phyloP scores from a whole-genome alignment of 2,113 vertebrate genomes.

The Alethe diademata region DNA sequence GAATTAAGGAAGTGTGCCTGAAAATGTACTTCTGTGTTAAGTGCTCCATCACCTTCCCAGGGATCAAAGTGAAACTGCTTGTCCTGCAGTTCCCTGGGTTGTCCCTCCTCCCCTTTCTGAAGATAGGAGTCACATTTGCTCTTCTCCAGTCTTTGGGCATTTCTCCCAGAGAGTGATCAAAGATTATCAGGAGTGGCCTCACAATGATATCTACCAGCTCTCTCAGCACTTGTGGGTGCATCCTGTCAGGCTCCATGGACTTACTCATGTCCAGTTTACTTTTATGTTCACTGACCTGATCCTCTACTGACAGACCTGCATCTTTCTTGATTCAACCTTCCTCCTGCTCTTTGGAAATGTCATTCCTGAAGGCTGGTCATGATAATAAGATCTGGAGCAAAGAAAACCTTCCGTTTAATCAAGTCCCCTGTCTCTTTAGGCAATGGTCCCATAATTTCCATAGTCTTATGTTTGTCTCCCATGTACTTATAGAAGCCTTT shows the following conservation, averaged over 20 bases:
- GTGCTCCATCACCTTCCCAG: not conserved
- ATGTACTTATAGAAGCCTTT: not conserved
- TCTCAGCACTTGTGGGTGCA: not conserved
- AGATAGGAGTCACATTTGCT: not conserved
- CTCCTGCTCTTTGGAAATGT: not conserved
- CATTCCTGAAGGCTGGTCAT: not conserved
- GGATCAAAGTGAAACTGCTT: not conserved
- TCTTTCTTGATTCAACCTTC: not conserved
- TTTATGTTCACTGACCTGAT: not conserved
- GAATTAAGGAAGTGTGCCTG: not conserved
- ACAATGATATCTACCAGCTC: not conserved
- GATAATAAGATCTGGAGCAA: not conserved
- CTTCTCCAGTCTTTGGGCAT: not conserved
- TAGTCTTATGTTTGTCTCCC: not conserved
- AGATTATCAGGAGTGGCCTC: not conserved
- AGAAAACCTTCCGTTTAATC: not conserved
- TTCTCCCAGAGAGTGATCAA: not conserved
- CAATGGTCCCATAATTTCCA: not conserved
- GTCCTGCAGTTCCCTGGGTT: not conserved
- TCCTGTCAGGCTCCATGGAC: not conserved
- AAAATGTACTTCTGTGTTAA: not conserved
- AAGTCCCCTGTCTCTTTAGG: accelerated
- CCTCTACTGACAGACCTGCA: not conserved
- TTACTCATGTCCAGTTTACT: not conserved
- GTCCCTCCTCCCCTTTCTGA: not conserved